Evolutionary conservation across 37 sponge, comb jelly and placozoan genomes (phyloP).

Genomic region (Tethya wilhelma): DNA sequence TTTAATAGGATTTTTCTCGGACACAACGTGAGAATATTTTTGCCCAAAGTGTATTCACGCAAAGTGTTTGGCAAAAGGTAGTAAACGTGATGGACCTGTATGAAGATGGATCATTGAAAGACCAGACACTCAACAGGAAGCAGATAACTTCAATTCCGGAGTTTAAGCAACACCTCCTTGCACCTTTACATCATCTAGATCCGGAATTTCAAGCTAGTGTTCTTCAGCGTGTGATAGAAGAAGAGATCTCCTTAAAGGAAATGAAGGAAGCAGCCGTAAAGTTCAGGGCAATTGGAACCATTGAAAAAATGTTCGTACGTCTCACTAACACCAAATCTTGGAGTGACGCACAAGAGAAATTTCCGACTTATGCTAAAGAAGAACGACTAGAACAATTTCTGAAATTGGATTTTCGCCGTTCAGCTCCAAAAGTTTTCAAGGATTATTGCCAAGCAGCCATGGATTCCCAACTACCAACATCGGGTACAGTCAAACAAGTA

Average conservation of each 20-base stretch:
- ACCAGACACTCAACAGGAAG: constrained; percentile 14
- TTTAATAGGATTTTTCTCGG: constrained; percentile 12
- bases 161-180: constrained; percentile 19
- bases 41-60: background rate
- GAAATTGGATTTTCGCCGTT: too few species aligned
- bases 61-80: constrained; percentile 1
- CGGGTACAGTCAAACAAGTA: too few species aligned
- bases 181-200: background rate
- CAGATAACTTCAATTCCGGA: background rate
- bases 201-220: background rate
- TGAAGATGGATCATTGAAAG: constrained; percentile 15
- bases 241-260: constrained; percentile 1
- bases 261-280: background rate
- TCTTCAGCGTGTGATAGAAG: background rate
- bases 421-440: too few species aligned
- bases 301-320: background rate
- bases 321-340: background rate
- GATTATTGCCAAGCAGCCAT: too few species aligned
- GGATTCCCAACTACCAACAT: too few species aligned
- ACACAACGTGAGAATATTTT: constrained; percentile 26
- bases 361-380: too few species aligned
- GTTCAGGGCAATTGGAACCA: background rate
- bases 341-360: too few species aligned
- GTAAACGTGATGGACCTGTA: background rate
- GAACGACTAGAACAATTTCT: too few species aligned